phyloP scores from a whole-genome alignment of 2,113 vertebrate genomes.

The Crotophaga sulcirostris region DNA sequence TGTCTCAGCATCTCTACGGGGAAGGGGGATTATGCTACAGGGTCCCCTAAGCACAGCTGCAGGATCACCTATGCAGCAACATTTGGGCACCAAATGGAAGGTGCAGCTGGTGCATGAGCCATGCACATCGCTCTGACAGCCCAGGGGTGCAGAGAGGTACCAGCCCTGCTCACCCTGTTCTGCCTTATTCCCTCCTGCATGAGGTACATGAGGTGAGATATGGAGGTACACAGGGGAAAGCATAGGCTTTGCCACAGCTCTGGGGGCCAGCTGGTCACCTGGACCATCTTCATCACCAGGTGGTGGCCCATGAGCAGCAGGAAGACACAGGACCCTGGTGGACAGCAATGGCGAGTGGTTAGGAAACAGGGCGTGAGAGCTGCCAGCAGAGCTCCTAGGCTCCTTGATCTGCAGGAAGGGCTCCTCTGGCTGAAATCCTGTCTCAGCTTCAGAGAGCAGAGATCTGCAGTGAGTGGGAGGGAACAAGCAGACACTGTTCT shows the following conservation, averaged over 20 bases:
- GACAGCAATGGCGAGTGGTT: neutral
- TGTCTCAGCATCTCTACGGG: too few species aligned
- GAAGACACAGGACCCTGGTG: neutral
- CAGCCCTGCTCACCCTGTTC: neutral
- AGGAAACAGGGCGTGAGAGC: neutral
- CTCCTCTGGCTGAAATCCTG: neutral
- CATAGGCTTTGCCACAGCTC: neutral
- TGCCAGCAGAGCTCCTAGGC: neutral
- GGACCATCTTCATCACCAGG: neutral
- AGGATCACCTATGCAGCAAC: neutral
- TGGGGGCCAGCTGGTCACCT: neutral
- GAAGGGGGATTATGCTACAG: too few species aligned
- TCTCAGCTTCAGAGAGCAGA: neutral
- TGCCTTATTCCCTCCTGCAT: neutral
- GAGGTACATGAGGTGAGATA: neutral
- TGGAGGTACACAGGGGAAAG: neutral
- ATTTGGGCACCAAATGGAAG: neutral
- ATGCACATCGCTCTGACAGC: rapidly evolving
- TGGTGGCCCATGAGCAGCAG: neutral
- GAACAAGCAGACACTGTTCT: neutral
- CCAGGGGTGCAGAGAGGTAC: neutral
- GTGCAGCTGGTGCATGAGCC: neutral
- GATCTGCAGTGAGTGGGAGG: neutral
- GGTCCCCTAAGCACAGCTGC: too few species aligned
- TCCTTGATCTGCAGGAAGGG: neutral